These are phyloP conservation scores for Mimachlamys varia DNA, from an alignment of 2,888 invertebrate genomes.

Conservation along the genomic window DNA sequence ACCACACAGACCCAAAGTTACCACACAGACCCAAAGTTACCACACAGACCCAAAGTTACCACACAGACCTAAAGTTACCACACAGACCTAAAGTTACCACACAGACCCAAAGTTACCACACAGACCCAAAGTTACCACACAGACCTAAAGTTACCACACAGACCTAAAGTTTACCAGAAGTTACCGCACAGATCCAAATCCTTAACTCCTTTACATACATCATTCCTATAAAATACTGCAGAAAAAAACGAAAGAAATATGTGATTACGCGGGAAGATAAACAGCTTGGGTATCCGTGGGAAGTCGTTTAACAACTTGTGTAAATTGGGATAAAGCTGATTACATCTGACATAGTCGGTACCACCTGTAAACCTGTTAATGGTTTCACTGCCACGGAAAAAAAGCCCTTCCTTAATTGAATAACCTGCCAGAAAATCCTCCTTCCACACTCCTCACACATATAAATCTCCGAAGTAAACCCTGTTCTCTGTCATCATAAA, in stretches of 20 bases:
- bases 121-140: no score
- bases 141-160: no score
- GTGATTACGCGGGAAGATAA: background rate
- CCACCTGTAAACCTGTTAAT: conserved; percentile 27
- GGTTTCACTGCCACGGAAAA: background rate
- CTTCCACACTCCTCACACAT: background rate
- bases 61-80: no score
- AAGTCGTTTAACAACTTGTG: background rate
- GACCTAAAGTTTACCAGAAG: no score
- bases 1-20: background rate
- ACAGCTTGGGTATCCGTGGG: background rate
- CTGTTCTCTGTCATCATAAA: conserved; percentile 20
- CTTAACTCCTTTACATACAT: background rate
- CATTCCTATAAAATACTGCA: background rate
- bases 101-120: no score
- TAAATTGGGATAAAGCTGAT: background rate
- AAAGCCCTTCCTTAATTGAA: background rate
- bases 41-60: no score
- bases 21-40: no score
- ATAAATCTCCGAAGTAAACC: background rate
- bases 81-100: no score
- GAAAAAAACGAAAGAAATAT: background rate
- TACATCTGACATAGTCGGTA: background rate
- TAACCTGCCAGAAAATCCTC: background rate
- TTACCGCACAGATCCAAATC: no score